Base-by-base conservation (phyloP, 2,888 invertebrate genomes). In the Nasonovia ribisnigri region DNA sequence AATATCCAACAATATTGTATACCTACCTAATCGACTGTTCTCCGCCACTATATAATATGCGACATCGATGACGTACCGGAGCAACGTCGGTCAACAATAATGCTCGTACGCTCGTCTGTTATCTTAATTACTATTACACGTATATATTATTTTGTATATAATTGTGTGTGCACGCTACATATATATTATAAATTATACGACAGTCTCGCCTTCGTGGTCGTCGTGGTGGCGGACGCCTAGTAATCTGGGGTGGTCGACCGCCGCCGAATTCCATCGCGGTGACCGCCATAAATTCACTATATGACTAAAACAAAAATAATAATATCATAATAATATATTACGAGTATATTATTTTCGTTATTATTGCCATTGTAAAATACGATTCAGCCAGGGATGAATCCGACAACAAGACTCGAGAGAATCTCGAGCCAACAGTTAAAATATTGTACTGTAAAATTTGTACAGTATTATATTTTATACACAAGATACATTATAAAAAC, bases 241-340 rank as follows among this genome's bases (percentile, higher is more conserved):
- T 91, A 46, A 91, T 91, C 84, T 86, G 46, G 57, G 54, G 57
- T 60, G 86, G 91, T 67, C 87, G 87, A 88, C 92, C 92, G 88
- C 48, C 87, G 42, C 87, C 92, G 92, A 92, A 92, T 92, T 92
- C 92, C 87, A 36, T 36, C 6, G 42, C 67, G 29, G 67, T 88
- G 92, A 92, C 92, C 48, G 36, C 54, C 29, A 77, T 36, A 36
- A 77, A 77, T 77, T 77, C 8, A 77, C 77, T 36, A 36, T 77
- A 77, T n/a, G n/a, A 54, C 13, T 54, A 54, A 77, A 77, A 77
- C 77, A 77, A 16, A 6, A 77, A 77, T 77, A 77, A 77, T 77
- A n/a, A 16, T n/a, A 67, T 16, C 29, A 26, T 54, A n/a, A 67
- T 67, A 77, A 77, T 67, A 67, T 67, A 67, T 67, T 67, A n/a